Conservation (phyloP, 2,888 invertebrate genomes). For the Oligia strigilis region DNA sequence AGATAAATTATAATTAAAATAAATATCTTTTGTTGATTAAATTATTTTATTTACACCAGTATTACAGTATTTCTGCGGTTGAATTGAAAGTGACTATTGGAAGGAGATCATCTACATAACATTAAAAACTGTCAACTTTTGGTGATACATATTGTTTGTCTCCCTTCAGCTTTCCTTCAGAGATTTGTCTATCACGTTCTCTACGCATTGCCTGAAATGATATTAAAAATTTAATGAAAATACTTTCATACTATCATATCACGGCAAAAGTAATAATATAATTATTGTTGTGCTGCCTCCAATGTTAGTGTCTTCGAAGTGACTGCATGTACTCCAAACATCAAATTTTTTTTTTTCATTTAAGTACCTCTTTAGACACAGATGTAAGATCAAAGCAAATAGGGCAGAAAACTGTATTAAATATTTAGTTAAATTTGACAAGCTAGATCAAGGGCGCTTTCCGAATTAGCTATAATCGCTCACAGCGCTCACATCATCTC, state of each 20-base stretch:
- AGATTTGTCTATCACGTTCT: slow-evolving; percentile 92
- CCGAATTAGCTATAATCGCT: too few relatives aligned
- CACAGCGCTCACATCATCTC: too few relatives aligned
- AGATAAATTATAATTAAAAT: neutral
- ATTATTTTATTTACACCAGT: slow-evolving; percentile 64
- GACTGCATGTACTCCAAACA: too few relatives aligned
- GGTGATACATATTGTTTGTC: slow-evolving; percentile 91
- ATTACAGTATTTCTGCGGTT: slow-evolving; percentile 35
- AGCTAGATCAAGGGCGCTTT: too few relatives aligned
- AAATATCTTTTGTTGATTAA: slow-evolving; percentile 21
- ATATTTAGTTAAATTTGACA: neutral
- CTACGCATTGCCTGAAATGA: slow-evolving; percentile 89
- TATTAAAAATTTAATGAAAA: neutral
- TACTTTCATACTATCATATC: neutral
- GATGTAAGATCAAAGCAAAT: neutral
- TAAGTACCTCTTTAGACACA: too few relatives aligned
- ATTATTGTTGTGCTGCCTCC: neutral
- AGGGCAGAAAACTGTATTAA: neutral
- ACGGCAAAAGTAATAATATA: neutral
- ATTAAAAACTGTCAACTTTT: slow-evolving; percentile 90
- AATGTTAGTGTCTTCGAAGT: neutral
- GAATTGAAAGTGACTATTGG: slow-evolving; percentile 49
- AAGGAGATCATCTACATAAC: slow-evolving; percentile 39
- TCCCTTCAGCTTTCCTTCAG: slow-evolving; percentile 91
- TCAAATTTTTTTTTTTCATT: neutral